Evolutionary conservation across 2,113 vertebrate genomes (phyloP).

Genomic region (Scytalopus superciliaris): DNA sequence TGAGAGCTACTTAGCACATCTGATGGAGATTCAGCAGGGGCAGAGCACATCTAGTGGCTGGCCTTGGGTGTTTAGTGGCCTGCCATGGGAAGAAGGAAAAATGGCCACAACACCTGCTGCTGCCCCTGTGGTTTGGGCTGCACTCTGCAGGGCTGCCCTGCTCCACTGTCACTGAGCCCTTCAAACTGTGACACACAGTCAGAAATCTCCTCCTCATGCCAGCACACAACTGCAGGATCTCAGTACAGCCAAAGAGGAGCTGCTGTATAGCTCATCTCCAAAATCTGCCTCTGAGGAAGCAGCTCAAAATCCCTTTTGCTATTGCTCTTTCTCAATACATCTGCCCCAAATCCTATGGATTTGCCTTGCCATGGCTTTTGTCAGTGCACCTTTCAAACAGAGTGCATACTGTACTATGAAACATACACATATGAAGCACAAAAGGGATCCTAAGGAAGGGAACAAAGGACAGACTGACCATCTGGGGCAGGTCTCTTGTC

Average conservation of each 20-base stretch:
- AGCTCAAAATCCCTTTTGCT: not conserved
- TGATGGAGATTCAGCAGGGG: not conserved
- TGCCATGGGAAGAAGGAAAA: not conserved
- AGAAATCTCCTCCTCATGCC: not conserved
- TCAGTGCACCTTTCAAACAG: not conserved
- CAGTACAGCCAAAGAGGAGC: not conserved
- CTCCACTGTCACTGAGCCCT: not conserved
- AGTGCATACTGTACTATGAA: not conserved
- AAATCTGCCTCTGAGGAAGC: not conserved
- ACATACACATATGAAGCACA: not conserved
- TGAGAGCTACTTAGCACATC: not conserved
- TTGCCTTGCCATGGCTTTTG: not conserved
- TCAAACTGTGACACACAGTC: not conserved
- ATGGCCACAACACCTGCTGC: not conserved
- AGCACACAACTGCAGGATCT: not conserved
- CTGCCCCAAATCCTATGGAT: not conserved
- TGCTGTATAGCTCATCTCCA: not conserved
- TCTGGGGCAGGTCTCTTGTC: slow-evolving; percentile 84
- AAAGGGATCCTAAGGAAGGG: not conserved
- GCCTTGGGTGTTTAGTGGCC: not conserved
- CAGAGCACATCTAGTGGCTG: not conserved
- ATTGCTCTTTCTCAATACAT: not conserved
- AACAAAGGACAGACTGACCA: slow-evolving; percentile 69
- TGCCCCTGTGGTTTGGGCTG: not conserved
- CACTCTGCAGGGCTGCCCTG: not conserved